Evolutionary conservation across 2,888 invertebrate species (phyloP).

Genomic region (Argyresthia albistria): DNA sequence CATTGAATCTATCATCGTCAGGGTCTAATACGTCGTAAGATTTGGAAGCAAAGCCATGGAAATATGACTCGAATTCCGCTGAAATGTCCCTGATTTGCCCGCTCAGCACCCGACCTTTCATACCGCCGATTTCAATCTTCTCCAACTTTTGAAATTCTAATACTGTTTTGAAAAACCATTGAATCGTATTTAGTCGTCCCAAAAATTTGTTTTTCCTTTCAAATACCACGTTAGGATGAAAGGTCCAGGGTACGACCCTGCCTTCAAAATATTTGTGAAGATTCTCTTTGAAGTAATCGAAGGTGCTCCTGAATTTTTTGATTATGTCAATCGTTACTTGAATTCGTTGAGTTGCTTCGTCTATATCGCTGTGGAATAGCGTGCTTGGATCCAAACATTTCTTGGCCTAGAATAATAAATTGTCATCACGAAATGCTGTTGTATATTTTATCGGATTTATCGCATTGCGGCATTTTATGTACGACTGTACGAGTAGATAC

Average conservation of each 20-base stretch:
- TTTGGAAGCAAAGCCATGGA: conserved; percentile 86
- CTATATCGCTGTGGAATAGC: conserved; percentile 94
- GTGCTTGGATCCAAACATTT: conserved; percentile 92
- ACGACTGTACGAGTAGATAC: conserved; percentile 44
- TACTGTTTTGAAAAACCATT: conserved; percentile 93
- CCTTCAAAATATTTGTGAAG: conserved; percentile 78
- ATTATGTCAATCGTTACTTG: conserved; percentile 76
- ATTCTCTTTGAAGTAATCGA: conserved; percentile 80
- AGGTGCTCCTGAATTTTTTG: conserved; percentile 76
- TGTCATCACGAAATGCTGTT: no score
- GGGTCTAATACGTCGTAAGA: conserved; percentile 91
- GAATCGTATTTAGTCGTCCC: conserved; percentile 81
- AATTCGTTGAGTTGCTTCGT: conserved; percentile 91
- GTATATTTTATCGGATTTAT: no score
- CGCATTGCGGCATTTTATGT: background rate
- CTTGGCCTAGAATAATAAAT: conserved; percentile 76
- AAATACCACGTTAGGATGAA: conserved; percentile 87
- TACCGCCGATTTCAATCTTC: conserved; percentile 94
- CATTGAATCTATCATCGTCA: conserved; percentile 86
- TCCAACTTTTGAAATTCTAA: conserved; percentile 95
- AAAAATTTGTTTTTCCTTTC: conserved; percentile 84
- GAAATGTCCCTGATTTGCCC: conserved; percentile 84
- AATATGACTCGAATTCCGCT: conserved; percentile 87
- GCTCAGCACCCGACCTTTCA: conserved; percentile 85
- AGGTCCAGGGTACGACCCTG: conserved; percentile 80